Base-by-base conservation (phyloP, 1,140 invertebrate species). In the Prorops nasuta region DNA sequence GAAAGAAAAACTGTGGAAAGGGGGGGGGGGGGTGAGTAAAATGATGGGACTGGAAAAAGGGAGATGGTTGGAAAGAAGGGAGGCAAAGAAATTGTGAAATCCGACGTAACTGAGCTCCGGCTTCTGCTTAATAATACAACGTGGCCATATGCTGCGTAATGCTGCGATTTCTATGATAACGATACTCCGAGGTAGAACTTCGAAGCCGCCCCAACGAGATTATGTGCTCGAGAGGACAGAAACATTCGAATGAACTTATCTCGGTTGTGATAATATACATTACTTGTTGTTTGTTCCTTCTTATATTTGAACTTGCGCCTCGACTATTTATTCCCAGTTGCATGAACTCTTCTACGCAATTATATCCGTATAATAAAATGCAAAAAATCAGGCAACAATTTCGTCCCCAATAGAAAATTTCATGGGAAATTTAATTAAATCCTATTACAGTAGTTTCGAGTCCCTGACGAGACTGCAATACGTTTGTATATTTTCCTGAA, bases 81-180 rank as follows among this genome's bases (percentile, higher is more conserved):
- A 16, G 20, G 38, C 32, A 14, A 49, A 19, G 19, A 37, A 42
- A 44, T 34, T 40, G 49, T 49, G 56, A 56, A 56, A 55, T 58
- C 52, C 34, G 45, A 21, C 24, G 4, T 28, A 28, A 28, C 24
- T 18, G 32, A 44, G 28, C 19, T 41, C 14, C 19, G 20, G 15
- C 38, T 19, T 40, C 44, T 48, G 54, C 60, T 54, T 63, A 63
- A 58, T 63, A 60, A 52, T 55, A 54, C 58, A 40, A 39, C 31
- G 34, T 42, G 34, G 43, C 57, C 45, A 60, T 61, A 60, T 56
- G 58, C 51, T 31, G 44, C 49, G 58, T 64, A 64, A 64, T 64
- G 39, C 58, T 34, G 34, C 58, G 56, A 64, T 64, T 64, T 64
- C 61, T 64, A 64, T 64, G 61, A 59, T 63, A 63, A 63, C 53